phyloP scores from a whole-genome alignment of 1,140 invertebrate species.

The Oncopodura yosiiana region DNA sequence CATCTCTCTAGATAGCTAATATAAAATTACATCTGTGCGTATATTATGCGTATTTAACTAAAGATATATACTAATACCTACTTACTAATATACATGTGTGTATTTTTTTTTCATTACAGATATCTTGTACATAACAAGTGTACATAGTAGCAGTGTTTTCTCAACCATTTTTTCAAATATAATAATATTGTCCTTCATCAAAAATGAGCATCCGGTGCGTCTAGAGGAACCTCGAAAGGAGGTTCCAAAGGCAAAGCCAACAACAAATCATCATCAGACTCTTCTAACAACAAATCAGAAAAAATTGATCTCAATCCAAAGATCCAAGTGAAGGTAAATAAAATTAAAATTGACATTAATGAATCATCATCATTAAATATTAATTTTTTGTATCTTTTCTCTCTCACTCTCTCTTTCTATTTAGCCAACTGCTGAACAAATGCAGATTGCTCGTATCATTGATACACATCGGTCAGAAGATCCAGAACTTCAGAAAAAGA shows the following conservation, averaged over 20 bases:
- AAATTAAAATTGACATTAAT: too few relatives aligned
- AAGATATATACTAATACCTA: too few relatives aligned
- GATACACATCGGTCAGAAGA: conserved; percentile 53
- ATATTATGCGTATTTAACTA: too few relatives aligned
- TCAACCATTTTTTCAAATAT: conserved; percentile 5
- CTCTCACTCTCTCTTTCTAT: conserved; percentile 4
- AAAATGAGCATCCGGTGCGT: conserved; percentile 35
- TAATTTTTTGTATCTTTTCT: not conserved
- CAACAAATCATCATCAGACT: conserved; percentile 29
- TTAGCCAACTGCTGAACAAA: conserved; percentile 50
- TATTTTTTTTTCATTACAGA: conserved; percentile 21
- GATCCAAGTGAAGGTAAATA: conserved; percentile 25
- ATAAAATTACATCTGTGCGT: too few relatives aligned
- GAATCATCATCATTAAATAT: conserved; percentile 4
- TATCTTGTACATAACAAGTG: conserved; percentile 47
- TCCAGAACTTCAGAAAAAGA: conserved; percentile 56
- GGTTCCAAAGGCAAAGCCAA: conserved; percentile 17
- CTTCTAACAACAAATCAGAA: conserved; percentile 36
- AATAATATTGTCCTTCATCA: not conserved
- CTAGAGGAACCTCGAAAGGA: conserved; percentile 24
- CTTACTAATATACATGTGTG: too few relatives aligned
- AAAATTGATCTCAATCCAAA: conserved; percentile 37
- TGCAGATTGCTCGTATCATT: conserved; percentile 59
- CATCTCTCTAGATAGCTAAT: too few relatives aligned
- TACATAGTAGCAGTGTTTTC: conserved; percentile 40